Conservation (phyloP, 2,888 invertebrate genomes). For the Choreutis nemorana region DNA sequence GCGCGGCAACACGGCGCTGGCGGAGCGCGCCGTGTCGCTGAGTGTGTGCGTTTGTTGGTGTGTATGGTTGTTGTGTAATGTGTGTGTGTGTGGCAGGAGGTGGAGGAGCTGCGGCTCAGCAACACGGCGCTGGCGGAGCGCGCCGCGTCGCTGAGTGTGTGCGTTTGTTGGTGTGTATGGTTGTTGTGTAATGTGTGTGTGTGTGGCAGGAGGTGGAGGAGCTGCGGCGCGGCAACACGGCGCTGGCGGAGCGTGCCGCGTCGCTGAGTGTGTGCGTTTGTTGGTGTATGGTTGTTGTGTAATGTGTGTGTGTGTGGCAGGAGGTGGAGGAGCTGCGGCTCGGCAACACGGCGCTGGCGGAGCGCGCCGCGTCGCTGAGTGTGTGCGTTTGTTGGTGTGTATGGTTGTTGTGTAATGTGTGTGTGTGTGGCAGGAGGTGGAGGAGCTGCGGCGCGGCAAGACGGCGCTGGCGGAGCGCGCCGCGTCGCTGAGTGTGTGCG, state of each 20-base stretch:
- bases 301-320: conserved; percentile 27
- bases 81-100: conserved; percentile 70
- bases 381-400: too few relatives aligned
- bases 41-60: too few relatives aligned
- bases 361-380: conserved; percentile 74
- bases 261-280: too few relatives aligned
- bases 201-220: conserved; percentile 90
- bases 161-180: conserved; percentile 1
- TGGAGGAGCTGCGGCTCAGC: conserved; percentile 82
- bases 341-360: conserved; percentile 79
- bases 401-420: background rate
- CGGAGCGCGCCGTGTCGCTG: conserved; percentile 77
- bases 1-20: conserved; percentile 77
- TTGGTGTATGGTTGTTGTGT: conserved; percentile 1
- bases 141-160: conserved; percentile 68
- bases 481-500: conserved; percentile 68
- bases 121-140: conserved; percentile 83
- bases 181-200: background rate
- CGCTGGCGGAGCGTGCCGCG: conserved; percentile 78
- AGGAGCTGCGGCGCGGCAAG: conserved; percentile 80
- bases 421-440: conserved; percentile 77
- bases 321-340: conserved; percentile 86
- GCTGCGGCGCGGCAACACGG: conserved; percentile 75
- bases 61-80: background rate
- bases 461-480: conserved; percentile 82